Evolutionary conservation across 37 sponge, comb jelly and placozoan genomes (phyloP), one percentile per base, ranked within the genome.

Genomic region (Aphrocallistes beatrix): DNA sequence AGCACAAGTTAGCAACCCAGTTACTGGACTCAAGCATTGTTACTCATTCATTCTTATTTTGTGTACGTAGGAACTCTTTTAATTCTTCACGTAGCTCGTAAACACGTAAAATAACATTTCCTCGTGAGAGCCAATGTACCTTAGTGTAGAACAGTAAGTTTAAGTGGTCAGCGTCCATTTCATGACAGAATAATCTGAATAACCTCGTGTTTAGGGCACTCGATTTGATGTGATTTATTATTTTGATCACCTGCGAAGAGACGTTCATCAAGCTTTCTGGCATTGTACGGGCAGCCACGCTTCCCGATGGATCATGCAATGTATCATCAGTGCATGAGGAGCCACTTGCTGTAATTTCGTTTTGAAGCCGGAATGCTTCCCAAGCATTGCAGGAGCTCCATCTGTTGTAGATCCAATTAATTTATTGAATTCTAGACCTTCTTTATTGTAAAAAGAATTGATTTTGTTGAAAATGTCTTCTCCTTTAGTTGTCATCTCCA

Each of bases 181-280:
- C 75, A 60, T 60, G 32, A 60, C 75, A 60, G 75, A 60, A 60
- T 30, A 60, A 60, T 60, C n/a, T 60, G 75, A 60, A 60, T 60
- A 60, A 60, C 21, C 75, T 60, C 75, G 75, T 60, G 75, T 60
- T 60, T 60, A 60, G 75, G n/a, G 75, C 75, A 60, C 75, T 60
- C 75, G 34, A 60, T 60, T 60, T 60, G 25, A 60, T 60, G 75
- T 60, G 75, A 60, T 60, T 60, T 60, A 60, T 30, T 19, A 60
- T 19, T 60, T 60, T 60, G 75, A 60, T 60, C 75, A 60, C 75
- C 75, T 19, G 75, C 25, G 21, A 60, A 60, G n/a, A 60, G 34
- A 60, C 75, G 21, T 60, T 60, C 75, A 60, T 60, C 21, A 60
- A 30, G 75, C 75, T 60, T 60, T 60, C 75, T 60, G 75, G 75